Evolutionary conservation across 2,888 invertebrate genomes (phyloP).

Genomic region (Liopterus haemorrhoidalis): DNA sequence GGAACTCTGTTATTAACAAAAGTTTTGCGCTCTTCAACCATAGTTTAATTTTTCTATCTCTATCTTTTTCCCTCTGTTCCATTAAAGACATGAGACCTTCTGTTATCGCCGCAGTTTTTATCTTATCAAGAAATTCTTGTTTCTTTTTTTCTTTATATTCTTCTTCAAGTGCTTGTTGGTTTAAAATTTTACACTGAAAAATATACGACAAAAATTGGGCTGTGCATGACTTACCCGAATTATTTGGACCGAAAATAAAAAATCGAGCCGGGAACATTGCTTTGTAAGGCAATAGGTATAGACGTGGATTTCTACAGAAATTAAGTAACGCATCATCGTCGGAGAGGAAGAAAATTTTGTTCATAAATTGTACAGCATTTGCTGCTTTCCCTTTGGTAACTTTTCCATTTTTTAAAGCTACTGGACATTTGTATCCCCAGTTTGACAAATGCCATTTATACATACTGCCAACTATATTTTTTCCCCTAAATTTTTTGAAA

Average conservation of each 20-base stretch:
- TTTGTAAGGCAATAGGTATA: conserved; percentile 52
- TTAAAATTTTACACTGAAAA: conserved; percentile 49
- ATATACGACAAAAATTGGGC: conserved; percentile 52
- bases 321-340: conserved; percentile 48
- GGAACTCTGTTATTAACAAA: too few relatives aligned
- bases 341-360: conserved; percentile 56
- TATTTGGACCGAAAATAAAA: conserved; percentile 55
- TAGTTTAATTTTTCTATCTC: conserved; percentile 38
- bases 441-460: conserved; percentile 50
- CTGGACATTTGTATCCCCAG: conserved; percentile 59
- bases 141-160: conserved; percentile 31
- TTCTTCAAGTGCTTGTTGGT: conserved; percentile 39
- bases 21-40: conserved; percentile 42
- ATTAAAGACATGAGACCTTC: conserved; percentile 36
- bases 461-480: conserved; percentile 36
- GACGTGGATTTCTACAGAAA: conserved; percentile 58
- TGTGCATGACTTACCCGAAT: conserved; percentile 55
- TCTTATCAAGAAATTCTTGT: conserved; percentile 32
- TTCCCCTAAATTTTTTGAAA: conserved; percentile 38
- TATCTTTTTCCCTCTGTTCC: conserved; percentile 33
- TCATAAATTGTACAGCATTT: conserved; percentile 55
- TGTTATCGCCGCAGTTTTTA: conserved; percentile 33
- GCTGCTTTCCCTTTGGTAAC: conserved; percentile 49
- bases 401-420: conserved; percentile 54
- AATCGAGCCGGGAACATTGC: conserved; percentile 56